Conservation (phyloP, 2,888 invertebrate genomes). For the Emmelina monodactyla region DNA sequence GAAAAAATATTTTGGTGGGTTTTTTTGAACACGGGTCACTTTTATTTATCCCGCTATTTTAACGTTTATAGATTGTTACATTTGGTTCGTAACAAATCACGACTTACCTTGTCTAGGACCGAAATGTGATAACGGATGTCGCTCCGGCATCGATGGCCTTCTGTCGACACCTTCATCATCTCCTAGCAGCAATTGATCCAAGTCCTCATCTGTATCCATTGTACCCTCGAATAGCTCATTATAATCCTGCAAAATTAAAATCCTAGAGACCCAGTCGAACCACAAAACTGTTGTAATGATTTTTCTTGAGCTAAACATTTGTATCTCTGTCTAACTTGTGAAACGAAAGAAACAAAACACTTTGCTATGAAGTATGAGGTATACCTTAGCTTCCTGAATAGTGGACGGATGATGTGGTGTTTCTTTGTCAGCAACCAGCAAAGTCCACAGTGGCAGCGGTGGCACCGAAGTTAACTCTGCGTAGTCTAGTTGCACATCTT, state of each 20-base stretch:
- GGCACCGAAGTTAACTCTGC: slow-evolving; percentile 98
- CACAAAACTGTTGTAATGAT: too few species aligned
- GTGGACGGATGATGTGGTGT: slow-evolving; percentile 66
- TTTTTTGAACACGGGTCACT: too few species aligned
- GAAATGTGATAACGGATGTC: slow-evolving; percentile 83
- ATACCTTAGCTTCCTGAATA: slow-evolving; percentile 61
- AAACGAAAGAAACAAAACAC: too few species aligned
- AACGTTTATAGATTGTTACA: too few species aligned
- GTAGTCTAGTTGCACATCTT: slow-evolving; percentile 90
- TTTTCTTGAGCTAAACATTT: too few species aligned
- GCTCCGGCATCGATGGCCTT: slow-evolving; percentile 74
- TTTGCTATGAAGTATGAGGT: too few species aligned
- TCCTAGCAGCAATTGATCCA: slow-evolving; percentile 80
- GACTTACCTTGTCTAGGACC: slow-evolving; percentile 82
- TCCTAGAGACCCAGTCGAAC: too few species aligned
- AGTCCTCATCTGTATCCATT: slow-evolving; percentile 78
- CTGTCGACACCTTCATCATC: slow-evolving; percentile 73
- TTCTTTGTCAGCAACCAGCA: slow-evolving; percentile 93
- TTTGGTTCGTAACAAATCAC: too few species aligned
- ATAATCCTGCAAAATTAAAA: slow-evolving; percentile 71
- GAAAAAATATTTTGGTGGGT: too few species aligned
- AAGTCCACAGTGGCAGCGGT: slow-evolving; percentile 94
- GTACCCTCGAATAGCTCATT: slow-evolving; percentile 89
- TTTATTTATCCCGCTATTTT: too few species aligned
- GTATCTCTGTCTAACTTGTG: too few species aligned